Percentiles rank a stretch among this genome's conserved stretches.
Evolutionary conservation across 1,140 invertebrate species (phyloP).

Genomic region (Eriocheir sinensis): DNA sequence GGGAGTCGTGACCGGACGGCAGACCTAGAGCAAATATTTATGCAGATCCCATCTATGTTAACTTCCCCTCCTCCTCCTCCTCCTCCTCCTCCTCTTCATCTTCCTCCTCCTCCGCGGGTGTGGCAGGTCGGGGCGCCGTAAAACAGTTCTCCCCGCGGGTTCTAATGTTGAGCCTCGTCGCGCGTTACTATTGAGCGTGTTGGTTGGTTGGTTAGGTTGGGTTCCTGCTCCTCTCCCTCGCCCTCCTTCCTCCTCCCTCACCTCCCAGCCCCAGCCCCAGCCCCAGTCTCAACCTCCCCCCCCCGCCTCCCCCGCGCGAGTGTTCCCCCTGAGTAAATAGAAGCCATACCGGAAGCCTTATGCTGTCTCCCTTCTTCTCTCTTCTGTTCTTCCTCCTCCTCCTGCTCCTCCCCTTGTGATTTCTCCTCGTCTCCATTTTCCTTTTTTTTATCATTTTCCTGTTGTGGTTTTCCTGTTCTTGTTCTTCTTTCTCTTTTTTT

Average conservation of each 20-base stretch:
- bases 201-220: no score
- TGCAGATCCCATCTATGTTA: background rate
- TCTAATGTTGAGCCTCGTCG: background rate
- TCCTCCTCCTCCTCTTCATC: background rate
- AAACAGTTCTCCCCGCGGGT: conserved; percentile 3
- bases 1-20: background rate
- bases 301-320: background rate
- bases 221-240: background rate
- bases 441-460: background rate
- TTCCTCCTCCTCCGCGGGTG: background rate
- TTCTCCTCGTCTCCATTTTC: background rate
- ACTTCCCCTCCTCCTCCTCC: background rate
- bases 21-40: conserved; percentile 7
- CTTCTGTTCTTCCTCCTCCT: background rate
- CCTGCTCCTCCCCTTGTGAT: background rate
- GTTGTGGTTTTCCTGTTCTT: background rate
- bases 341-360: background rate
- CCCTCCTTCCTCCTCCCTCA: no score
- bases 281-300: no score
- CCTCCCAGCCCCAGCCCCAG: no score
- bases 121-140: background rate
- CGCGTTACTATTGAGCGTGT: background rate
- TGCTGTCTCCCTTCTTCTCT: background rate
- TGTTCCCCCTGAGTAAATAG: background rate
- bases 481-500: background rate